Evolutionary conservation across 1,140 invertebrate species (phyloP).

Genomic region (Protaetia brevitarsis): DNA sequence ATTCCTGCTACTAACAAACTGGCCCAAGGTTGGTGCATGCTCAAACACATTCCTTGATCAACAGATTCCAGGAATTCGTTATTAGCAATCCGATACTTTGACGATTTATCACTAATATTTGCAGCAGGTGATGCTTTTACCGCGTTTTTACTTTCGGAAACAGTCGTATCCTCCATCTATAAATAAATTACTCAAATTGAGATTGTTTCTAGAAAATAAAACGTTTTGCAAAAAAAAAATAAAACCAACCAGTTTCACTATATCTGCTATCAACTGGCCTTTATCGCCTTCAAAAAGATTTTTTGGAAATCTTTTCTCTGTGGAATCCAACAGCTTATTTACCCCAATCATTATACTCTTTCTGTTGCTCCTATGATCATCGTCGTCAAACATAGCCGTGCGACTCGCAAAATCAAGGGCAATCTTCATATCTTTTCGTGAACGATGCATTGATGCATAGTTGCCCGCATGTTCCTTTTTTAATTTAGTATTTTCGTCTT

Average conservation of each 20-base stretch:
- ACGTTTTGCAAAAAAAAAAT: background rate
- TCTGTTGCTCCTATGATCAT: conserved; percentile 31
- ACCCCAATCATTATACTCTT: conserved; percentile 30
- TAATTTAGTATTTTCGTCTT: conserved; percentile 65
- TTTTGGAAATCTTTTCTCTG: conserved; percentile 32
- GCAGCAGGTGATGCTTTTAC: background rate
- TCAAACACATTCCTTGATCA: conserved; percentile 86
- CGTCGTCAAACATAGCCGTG: conserved; percentile 52
- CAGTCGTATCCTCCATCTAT: conserved; percentile 2
- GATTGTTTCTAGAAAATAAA: background rate
- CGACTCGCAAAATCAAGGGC: conserved; percentile 82
- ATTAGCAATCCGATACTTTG: conserved; percentile 52
- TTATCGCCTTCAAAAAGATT: conserved; percentile 33
- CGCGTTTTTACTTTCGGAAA: background rate
- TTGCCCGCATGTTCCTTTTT: conserved; percentile 68
- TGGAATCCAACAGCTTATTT: conserved; percentile 32
- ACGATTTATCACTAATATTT: background rate
- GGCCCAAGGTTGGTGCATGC: conserved; percentile 96
- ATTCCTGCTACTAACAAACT: conserved; percentile 87
- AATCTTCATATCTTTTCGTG: conserved; percentile 64
- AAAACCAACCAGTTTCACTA: conserved; percentile 25
- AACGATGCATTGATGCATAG: conserved; percentile 66
- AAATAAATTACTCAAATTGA: background rate
- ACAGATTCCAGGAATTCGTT: conserved; percentile 80
- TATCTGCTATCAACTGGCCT: conserved; percentile 27